phyloP scores from a whole-genome alignment of 1,140 invertebrate genomes.

The Bombus affinis region DNA sequence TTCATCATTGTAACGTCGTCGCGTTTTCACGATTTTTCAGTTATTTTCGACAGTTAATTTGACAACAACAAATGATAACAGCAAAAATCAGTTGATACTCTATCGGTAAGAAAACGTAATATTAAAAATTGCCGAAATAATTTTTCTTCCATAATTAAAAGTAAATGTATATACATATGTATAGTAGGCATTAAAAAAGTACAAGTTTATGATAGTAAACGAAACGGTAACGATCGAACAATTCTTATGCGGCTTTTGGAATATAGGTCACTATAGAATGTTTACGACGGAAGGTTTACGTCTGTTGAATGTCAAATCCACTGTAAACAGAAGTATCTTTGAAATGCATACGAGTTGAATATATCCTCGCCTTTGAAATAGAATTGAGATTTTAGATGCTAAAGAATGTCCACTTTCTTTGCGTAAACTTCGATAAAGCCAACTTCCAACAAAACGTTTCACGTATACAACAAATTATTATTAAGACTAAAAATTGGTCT shows the following conservation, averaged over 20 bases:
- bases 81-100: too few relatives aligned
- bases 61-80: too few relatives aligned
- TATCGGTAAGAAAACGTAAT: neutral
- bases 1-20: neutral
- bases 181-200: neutral
- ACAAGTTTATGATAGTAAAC: too few relatives aligned
- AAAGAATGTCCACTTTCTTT: neutral
- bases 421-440: neutral
- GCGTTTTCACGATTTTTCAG: neutral
- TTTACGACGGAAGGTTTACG: slow-evolving; percentile 11
- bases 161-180: too few relatives aligned
- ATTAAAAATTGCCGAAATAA: neutral
- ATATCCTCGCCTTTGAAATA: neutral
- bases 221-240: neutral
- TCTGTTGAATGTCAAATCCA: neutral
- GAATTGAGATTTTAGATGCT: neutral
- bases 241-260: neutral
- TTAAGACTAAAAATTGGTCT: too few relatives aligned
- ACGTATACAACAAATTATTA: too few relatives aligned
- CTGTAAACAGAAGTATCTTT: neutral
- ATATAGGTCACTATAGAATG: neutral
- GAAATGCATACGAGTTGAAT: neutral
- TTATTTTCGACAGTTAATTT: neutral
- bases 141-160: neutral
- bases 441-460: neutral